These are phyloP conservation scores for Brachionus koreanus DNA, from an alignment of 1,140 invertebrate genomes.

Conservation along the genomic window DNA sequence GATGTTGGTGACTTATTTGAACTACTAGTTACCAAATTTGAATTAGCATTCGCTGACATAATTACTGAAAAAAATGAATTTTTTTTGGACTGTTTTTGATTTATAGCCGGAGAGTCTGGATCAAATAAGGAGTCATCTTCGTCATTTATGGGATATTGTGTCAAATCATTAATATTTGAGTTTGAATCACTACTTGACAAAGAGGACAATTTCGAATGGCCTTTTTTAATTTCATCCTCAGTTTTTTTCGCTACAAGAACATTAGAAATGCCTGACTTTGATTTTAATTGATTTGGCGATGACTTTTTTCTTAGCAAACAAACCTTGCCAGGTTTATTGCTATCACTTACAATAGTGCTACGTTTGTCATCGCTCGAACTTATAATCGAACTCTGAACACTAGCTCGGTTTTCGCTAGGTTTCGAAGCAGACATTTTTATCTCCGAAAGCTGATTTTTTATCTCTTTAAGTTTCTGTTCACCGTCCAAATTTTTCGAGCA, in stretches of 20 bases:
- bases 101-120: neutral
- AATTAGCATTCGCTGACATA: neutral
- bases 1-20: neutral
- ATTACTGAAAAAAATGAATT: neutral
- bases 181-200: neutral
- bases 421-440: conserved; percentile 10
- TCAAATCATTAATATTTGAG: conserved; percentile 1
- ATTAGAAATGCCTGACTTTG: neutral
- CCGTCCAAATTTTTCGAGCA: conserved; percentile 13
- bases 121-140: conserved; percentile 31
- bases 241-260: neutral
- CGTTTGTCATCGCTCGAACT: conserved; percentile 6
- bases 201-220: neutral
- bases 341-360: neutral
- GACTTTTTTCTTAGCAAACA: conserved; percentile 13
- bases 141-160: conserved; percentile 28
- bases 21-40: neutral
- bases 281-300: neutral
- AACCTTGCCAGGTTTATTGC: neutral
- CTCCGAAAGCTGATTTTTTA: conserved; percentile 23
- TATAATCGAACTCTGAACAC: conserved; percentile 2
- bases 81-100: neutral
- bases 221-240: neutral
- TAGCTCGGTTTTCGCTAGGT: neutral
- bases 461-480: conserved; percentile 16